These are phyloP conservation scores for Drosophila kambysellisi DNA, from an alignment of 2,888 invertebrate species.

Conservation along the genomic window DNA sequence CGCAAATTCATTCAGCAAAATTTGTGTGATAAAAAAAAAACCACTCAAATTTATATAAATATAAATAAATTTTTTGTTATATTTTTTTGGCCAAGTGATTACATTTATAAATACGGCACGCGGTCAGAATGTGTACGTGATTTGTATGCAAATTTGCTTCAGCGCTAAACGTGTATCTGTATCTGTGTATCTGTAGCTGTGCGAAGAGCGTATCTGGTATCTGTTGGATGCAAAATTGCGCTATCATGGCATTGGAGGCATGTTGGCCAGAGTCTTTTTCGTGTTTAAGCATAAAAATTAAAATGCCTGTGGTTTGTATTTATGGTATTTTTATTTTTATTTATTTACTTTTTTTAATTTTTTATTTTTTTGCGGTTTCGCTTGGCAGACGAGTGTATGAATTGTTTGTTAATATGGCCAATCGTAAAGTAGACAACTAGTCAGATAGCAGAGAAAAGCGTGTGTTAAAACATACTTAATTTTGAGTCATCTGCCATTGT, in stretches of 20 bases:
- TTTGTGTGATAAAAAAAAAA: constrained; percentile 40
- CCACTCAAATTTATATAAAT: background rate
- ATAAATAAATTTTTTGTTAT: background rate
- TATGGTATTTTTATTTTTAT: constrained; percentile 27
- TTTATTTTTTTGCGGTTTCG: constrained; percentile 29
- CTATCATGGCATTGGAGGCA: constrained; percentile 45
- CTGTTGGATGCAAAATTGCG: constrained; percentile 58
- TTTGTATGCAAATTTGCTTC: constrained; percentile 54
- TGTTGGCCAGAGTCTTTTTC: constrained; percentile 47
- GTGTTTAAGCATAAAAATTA: constrained; percentile 61
- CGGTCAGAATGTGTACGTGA: constrained; percentile 44
- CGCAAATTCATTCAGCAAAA: constrained; percentile 74
- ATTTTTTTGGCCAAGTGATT: constrained; percentile 50
- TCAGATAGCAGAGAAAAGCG: background rate
- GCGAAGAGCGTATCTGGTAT: constrained; percentile 63
- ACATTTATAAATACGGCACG: constrained; percentile 43
- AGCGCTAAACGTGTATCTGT: constrained; percentile 8
- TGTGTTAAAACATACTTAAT: constrained; percentile 7
- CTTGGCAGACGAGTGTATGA: constrained; percentile 63
- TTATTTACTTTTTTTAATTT: background rate
- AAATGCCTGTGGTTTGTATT: constrained; percentile 67
- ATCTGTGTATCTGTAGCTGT: constrained; percentile 2
- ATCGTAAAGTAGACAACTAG: constrained; percentile 56
- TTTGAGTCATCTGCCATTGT: constrained; percentile 61
- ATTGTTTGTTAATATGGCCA: constrained; percentile 61